phyloP scores from a whole-genome alignment of 2,797 vertebrate species.

The Manis pentadactyla region DNA sequence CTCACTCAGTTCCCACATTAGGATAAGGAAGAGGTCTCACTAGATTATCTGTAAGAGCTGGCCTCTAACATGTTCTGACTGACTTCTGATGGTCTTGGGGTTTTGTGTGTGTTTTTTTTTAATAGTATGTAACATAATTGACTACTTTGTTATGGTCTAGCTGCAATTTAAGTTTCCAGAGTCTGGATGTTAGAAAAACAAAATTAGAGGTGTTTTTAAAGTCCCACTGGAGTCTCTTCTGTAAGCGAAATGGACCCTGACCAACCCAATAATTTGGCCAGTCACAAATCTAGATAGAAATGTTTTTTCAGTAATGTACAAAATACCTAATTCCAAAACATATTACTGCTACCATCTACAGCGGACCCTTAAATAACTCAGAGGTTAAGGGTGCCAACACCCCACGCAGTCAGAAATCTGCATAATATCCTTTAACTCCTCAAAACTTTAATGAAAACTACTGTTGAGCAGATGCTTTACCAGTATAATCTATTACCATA shows the following conservation, averaged over 20 bases:
- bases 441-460: too few species aligned
- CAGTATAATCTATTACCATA: too few species aligned
- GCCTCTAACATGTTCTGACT: neutral
- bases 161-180: neutral
- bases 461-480: too few species aligned
- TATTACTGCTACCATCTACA: neutral
- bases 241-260: neutral
- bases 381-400: too few species aligned
- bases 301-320: neutral
- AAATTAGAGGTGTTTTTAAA: neutral
- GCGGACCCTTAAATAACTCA: too few species aligned
- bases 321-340: conserved; percentile 40
- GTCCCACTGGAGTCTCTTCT: neutral
- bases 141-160: neutral
- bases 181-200: neutral
- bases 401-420: too few species aligned
- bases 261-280: neutral
- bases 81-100: neutral
- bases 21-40: neutral
- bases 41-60: neutral
- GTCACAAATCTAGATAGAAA: neutral
- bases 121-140: neutral
- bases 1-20: neutral
- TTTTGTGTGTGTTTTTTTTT: neutral
- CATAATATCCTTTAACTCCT: too few species aligned